Base-by-base conservation (phyloP, 2,888 invertebrate genomes). In the Ophion obscuratus region DNA sequence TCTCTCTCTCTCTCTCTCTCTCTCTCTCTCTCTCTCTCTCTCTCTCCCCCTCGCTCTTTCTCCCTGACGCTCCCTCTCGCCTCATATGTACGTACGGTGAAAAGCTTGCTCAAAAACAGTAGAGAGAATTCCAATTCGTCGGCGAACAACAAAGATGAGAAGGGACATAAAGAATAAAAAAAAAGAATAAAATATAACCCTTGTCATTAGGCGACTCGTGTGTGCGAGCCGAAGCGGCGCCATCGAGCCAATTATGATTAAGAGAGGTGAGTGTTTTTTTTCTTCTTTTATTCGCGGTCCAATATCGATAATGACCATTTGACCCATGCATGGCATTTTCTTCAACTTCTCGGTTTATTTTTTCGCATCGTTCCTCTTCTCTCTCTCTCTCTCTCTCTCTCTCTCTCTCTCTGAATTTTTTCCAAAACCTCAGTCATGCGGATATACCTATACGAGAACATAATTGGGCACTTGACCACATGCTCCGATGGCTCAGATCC, bases 101-200 rank as follows among this genome's bases (percentile, higher is more conserved):
- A 71, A 73, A 20, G 53, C 11, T 70, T 53, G 17, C 47, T 47
- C 68, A 73, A 53, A 73, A 61, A 61, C 5, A 61, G 20, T 57
- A 73, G 17, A 73, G 10, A 59, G 71, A 73, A 73, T 73, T 73
- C 57, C 31, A 73, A 73, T 73, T 73, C 57, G 57, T 53, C 11
- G 53, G 17, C 53, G 53, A 53, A 53, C 17, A 53, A 53, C 53
- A 53, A 53, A 17, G 17, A 59, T 73, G 57, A 73, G 57, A 73
- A 73, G 10, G n/a, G 20, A 53, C 24, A 53, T 9, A 6, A 40
- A 70, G 9, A 24, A 53, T 53, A 70, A 53, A 73, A n/a, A 73
- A n/a, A 31, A 71, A n/a, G n/a, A 59, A 57, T 20, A 20, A 47
- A 59, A 59, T 59, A 36, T 6, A 36, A 7, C 57, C 40, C 71